Base-by-base conservation (phyloP, 2,113 vertebrate species). In the Corythornis cristatus region DNA sequence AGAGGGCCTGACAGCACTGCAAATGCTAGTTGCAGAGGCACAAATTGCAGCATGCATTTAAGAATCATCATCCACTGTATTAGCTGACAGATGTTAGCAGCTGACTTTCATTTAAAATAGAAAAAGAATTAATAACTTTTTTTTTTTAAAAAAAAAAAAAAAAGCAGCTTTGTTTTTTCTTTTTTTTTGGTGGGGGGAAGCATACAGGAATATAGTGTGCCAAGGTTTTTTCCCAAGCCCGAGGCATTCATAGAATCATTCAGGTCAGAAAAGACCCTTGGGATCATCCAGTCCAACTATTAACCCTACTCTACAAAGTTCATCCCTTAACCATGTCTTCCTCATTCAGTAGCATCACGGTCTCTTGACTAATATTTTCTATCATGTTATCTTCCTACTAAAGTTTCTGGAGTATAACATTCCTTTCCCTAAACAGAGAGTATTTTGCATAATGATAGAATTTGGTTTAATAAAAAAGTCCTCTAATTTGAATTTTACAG, bases 11-110 rank as follows among this genome's bases (percentile, higher is more conserved):
- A 64, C 57, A 83, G 90, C 84, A 73, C 92, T 93, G 93, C 95
- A 93, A 72, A 86, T 91, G 64, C 42, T 92, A 50, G 86, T 67
- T 95, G 75, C 8, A 14, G 46, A 94, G 67, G 92, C 90, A 89
- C 89, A 96, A 91, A 98, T 93, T 97, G 58, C 65, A 93, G 56
- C 11, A 1, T 86, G 54, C 58, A n/a, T 96, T 93, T 90, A 95
- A 95, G 48, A 43, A 73, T 80, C 60, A 29, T 90, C 76, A 89
- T n/a, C 58, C 40, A 8, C 71, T 90, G 77, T 65, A 67, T 93
- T 95, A 28, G 7, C 68, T 94, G 92, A 89, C 87, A 83, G 57
- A 91, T 64, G 8, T 29, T 53, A 65, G 66, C 62, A 93, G 56
- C 71, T 95, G 56, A 61, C 42, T 80, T 91, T 45, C 50, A 91